Percentiles rank a stretch among this genome's conserved stretches.
These are phyloP conservation scores for Cavia aperea DNA, from an alignment of 2,113 vertebrate genomes.

Conservation along the genomic window DNA sequence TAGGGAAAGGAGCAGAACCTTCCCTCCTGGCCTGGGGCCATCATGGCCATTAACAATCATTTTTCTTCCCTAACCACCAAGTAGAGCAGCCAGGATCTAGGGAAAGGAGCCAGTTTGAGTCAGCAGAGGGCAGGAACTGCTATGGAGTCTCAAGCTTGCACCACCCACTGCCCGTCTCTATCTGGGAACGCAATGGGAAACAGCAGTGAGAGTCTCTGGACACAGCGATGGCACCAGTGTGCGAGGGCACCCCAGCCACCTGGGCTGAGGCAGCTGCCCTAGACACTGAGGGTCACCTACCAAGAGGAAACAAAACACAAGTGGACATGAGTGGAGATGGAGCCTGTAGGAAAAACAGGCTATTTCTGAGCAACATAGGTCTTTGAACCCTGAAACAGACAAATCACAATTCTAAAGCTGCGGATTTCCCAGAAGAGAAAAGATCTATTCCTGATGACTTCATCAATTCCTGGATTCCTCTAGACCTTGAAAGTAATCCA, in stretches of 20 bases:
- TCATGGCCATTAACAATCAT: background rate
- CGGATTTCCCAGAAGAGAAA: background rate
- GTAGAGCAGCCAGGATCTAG: background rate
- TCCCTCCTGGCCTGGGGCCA: conserved; percentile 1
- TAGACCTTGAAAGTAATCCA: background rate
- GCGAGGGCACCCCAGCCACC: rapidly evolving
- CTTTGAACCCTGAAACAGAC: background rate
- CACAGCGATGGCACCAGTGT: rapidly evolving
- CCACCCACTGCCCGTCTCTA: rapidly evolving
- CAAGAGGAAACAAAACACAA: too few species aligned
- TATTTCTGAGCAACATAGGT: background rate
- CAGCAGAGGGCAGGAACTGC: background rate
- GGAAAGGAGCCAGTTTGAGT: background rate
- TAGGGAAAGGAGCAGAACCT: background rate
- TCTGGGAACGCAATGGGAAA: background rate
- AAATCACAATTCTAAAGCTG: background rate
- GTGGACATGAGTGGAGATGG: rapidly evolving
- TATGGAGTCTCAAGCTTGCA: background rate
- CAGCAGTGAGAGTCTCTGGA: background rate
- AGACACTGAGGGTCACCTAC: background rate
- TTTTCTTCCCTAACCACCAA: background rate
- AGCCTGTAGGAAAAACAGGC: background rate
- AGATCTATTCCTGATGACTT: background rate
- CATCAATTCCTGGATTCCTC: background rate
- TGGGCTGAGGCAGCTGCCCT: background rate